phyloP scores from a whole-genome alignment of 2,797 vertebrate genomes.

The Hipposideros larvatus region DNA sequence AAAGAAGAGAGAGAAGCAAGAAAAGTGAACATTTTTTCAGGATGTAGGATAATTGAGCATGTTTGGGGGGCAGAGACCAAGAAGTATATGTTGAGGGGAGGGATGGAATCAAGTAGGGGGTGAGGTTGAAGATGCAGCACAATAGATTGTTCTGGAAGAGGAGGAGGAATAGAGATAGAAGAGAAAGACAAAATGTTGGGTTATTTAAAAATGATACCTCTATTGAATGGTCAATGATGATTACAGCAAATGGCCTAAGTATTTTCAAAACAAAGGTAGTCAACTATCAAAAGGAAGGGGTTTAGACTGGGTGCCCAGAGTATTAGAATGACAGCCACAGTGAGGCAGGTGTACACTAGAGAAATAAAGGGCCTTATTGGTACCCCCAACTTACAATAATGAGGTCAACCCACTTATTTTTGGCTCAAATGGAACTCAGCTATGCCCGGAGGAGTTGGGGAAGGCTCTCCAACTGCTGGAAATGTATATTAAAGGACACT shows the following conservation, averaged over 20 bases:
- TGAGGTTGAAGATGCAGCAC: not conserved
- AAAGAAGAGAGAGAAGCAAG: not conserved
- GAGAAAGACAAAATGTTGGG: not conserved
- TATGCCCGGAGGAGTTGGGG: not conserved
- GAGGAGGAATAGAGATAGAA: not conserved
- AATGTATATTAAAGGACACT: slow-evolving; percentile 23
- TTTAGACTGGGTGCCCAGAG: not conserved
- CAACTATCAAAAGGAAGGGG: slow-evolving; percentile 27
- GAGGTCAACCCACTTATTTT: slow-evolving; percentile 15
- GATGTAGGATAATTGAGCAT: not conserved
- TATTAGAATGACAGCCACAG: slow-evolving; percentile 41
- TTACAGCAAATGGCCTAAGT: not conserved
- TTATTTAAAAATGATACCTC: not conserved
- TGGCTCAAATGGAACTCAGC: not conserved
- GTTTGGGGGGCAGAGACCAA: not conserved
- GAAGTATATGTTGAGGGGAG: not conserved
- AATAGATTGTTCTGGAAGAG: not conserved
- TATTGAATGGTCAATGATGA: not conserved
- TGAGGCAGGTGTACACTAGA: not conserved
- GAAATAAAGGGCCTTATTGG: slow-evolving; percentile 18
- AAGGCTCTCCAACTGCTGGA: not conserved
- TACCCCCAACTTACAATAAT: slow-evolving; percentile 26
- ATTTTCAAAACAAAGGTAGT: slow-evolving; percentile 2
- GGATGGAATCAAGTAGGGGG: not conserved
- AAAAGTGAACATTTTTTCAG: not conserved